A percentile compares a stretch with the other conserved stretches of the same genome.
These are phyloP conservation scores for Acanthococcus lagerstroemiae DNA, from an alignment of 2,888 invertebrate genomes.

Conservation along the genomic window DNA sequence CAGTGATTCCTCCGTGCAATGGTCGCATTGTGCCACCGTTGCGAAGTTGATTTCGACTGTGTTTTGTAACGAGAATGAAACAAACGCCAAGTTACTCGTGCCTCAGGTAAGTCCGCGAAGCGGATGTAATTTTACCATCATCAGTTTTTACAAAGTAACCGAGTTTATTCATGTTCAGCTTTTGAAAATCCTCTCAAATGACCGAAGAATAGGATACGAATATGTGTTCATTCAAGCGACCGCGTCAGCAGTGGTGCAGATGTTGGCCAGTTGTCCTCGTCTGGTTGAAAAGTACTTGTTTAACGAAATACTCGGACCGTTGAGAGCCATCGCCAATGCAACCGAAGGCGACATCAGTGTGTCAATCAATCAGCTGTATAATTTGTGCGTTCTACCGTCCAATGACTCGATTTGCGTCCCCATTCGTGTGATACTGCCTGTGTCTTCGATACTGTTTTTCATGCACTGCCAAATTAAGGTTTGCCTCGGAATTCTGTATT, in stretches of 20 bases:
- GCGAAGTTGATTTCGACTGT: conserved; percentile 52
- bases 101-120: conserved; percentile 42
- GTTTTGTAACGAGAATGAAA: conserved; percentile 45
- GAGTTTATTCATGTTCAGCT: background rate
- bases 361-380: conserved; percentile 41
- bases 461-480: conserved; percentile 36
- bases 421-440: conserved; percentile 37
- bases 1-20: conserved; percentile 51
- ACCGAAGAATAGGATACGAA: conserved; percentile 39
- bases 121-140: background rate
- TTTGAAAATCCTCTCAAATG: conserved; percentile 4
- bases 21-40: conserved; percentile 58
- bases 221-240: background rate
- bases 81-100: conserved; percentile 40
- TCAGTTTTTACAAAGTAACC: background rate
- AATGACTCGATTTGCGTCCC: conserved; percentile 41
- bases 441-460: conserved; percentile 35
- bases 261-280: background rate
- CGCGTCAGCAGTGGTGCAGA: conserved; percentile 4
- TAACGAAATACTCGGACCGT: conserved; percentile 47
- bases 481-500: too few species aligned
- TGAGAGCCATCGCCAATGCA: conserved; percentile 41
- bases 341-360: conserved; percentile 40
- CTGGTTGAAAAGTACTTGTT: conserved; percentile 39
- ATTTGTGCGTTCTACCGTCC: conserved; percentile 40